Percentiles rank a stretch among this genome's conserved stretches.
These are phyloP conservation scores for Mechanitis mazaeus DNA, from an alignment of 2,888 invertebrate genomes.

Conservation along the genomic window DNA sequence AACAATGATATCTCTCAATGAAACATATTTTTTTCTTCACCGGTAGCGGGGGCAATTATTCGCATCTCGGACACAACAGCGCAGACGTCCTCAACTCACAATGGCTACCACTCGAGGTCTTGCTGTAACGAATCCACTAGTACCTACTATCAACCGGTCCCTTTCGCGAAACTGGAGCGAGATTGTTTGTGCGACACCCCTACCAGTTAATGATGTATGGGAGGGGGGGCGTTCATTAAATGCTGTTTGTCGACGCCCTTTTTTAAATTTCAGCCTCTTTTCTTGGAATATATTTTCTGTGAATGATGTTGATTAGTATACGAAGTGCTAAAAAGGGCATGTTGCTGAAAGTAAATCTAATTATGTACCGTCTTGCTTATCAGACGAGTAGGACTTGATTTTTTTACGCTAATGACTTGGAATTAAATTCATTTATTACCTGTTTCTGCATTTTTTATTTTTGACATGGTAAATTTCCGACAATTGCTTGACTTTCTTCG, in stretches of 20 bases:
- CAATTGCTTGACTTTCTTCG: slow-evolving; percentile 30
- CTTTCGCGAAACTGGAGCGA: slow-evolving; percentile 65
- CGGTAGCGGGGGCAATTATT: slow-evolving; percentile 69
- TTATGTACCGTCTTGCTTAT: slow-evolving; percentile 34
- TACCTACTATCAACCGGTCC: slow-evolving; percentile 63
- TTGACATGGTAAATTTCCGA: slow-evolving; percentile 11
- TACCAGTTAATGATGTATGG: slow-evolving; percentile 69
- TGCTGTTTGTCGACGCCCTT: slow-evolving; percentile 50
- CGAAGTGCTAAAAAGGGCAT: slow-evolving; percentile 31
- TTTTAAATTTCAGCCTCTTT: slow-evolving; percentile 40
- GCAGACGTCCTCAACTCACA: slow-evolving; percentile 71
- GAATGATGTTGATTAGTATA: slow-evolving; percentile 39
- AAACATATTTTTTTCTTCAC: slow-evolving; percentile 40
- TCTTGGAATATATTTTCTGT: slow-evolving; percentile 37
- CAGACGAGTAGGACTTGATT: slow-evolving; percentile 29
- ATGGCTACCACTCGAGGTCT: slow-evolving; percentile 67
- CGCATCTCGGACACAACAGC: slow-evolving; percentile 73
- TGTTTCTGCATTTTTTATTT: not conserved
- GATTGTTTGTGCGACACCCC: slow-evolving; percentile 69
- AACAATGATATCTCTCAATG: slow-evolving; percentile 42
- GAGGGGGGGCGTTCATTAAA: slow-evolving; percentile 58
- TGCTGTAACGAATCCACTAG: slow-evolving; percentile 74
- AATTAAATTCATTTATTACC: slow-evolving; percentile 27
- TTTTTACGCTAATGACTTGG: slow-evolving; percentile 31
- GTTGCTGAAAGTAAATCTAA: slow-evolving; percentile 33